Evolutionary conservation across 1,140 invertebrate species (phyloP).

Genomic region (Forficula auricularia): DNA sequence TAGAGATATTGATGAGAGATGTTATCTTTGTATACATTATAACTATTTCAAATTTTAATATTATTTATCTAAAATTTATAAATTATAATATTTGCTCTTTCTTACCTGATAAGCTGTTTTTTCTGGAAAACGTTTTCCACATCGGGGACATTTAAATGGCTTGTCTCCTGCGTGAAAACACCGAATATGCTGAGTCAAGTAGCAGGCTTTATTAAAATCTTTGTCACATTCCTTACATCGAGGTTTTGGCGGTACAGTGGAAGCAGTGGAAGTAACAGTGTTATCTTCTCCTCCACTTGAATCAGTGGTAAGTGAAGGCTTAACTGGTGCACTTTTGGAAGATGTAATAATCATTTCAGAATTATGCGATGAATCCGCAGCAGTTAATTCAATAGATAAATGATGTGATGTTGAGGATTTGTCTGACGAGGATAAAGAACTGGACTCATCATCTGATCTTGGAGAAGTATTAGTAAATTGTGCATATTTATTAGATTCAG

Average conservation of each 20-base stretch:
- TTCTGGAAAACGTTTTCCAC: slow-evolving; percentile 63
- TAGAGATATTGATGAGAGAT: too few species aligned
- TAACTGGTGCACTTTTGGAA: background rate
- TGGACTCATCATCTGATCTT: too few species aligned
- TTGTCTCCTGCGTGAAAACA: slow-evolving; percentile 73
- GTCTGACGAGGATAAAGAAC: too few species aligned
- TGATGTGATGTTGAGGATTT: too few species aligned
- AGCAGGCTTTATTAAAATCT: slow-evolving; percentile 68
- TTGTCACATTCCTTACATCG: slow-evolving; percentile 71
- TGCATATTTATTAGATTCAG: too few species aligned
- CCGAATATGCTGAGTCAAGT: slow-evolving; percentile 77
- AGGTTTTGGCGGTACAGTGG: slow-evolving; percentile 26
- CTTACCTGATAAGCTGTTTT: slow-evolving; percentile 34
- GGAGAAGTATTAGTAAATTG: too few species aligned
- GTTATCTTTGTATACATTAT: too few species aligned
- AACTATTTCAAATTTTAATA: too few species aligned
- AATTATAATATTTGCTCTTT: too few species aligned
- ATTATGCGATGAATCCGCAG: too few species aligned
- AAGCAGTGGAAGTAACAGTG: background rate
- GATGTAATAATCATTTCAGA: background rate
- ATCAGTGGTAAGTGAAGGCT: background rate
- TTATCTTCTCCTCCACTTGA: background rate
- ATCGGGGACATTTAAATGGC: slow-evolving; percentile 64
- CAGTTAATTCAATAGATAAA: too few species aligned
- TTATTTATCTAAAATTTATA: too few species aligned